Conservation (phyloP, 2,113 vertebrate species). For the Lipophrys pholis region DNA sequence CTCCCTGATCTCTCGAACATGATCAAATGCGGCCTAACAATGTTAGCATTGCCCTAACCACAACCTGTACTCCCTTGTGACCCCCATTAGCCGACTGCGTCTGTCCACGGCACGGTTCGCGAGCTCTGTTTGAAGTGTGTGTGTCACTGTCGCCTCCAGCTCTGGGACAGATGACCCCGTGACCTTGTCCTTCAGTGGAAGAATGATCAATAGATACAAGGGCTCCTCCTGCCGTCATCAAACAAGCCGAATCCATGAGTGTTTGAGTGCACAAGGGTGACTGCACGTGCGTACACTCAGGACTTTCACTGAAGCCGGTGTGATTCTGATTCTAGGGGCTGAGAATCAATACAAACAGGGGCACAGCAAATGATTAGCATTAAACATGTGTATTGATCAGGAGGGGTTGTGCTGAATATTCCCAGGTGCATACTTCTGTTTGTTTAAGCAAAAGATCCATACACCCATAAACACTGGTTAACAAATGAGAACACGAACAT, state of each 20-base stretch:
- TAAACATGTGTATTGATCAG: slow-evolving; percentile 78
- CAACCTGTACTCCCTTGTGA: slow-evolving; percentile 65
- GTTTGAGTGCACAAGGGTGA: slow-evolving; percentile 18
- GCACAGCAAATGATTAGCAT: slow-evolving; percentile 64
- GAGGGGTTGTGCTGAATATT: slow-evolving; percentile 49
- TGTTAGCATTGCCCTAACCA: slow-evolving; percentile 60
- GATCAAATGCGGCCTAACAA: slow-evolving; percentile 68
- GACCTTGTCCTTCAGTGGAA: slow-evolving; percentile 75
- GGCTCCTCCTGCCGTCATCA: slow-evolving; percentile 51
- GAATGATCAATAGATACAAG: slow-evolving; percentile 72
- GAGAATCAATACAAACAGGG: slow-evolving; percentile 58
- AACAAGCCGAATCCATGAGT: slow-evolving; percentile 52
- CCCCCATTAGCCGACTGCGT: slow-evolving; percentile 64
- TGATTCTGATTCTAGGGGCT: slow-evolving; percentile 12
- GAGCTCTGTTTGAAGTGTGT: slow-evolving; percentile 72
- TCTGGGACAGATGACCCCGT: slow-evolving; percentile 68
- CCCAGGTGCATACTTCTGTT: slow-evolving; percentile 28
- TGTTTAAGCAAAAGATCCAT: slow-evolving; percentile 53
- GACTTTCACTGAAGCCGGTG: slow-evolving; percentile 33
- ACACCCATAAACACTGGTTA: slow-evolving; percentile 31
- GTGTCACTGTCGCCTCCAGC: slow-evolving; percentile 59
- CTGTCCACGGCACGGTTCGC: slow-evolving; percentile 46
- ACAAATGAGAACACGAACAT: slow-evolving; percentile 15
- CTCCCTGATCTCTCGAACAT: slow-evolving; percentile 40
- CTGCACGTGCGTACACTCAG: not conserved